Base-by-base conservation (phyloP, 2,797 vertebrate genomes). In the Pyrrhura leucotis region DNA sequence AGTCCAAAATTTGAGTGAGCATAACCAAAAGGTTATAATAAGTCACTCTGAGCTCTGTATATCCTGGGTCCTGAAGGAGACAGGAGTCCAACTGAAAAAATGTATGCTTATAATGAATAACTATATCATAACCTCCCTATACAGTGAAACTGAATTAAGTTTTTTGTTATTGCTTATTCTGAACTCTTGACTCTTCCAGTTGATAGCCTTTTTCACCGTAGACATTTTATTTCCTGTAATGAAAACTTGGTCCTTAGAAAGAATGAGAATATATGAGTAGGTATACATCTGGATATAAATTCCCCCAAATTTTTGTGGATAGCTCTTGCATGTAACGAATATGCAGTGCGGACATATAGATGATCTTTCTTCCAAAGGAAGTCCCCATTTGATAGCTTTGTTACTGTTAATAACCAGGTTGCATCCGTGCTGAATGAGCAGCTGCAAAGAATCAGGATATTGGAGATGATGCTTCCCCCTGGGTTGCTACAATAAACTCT, bases 401-500 rank as follows among this genome's bases (percentile, higher is more conserved):
- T 93, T 94, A 82, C 72, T 77, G 83, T 72, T 96, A 94, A 96
- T 89, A 96, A 94, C 58, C 77, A 90, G 86, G 90, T 90, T 94
- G 83, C 73, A 58, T 66, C 93, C 23, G 6, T 53, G 31, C 68
- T 91, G 92, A 69, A 47, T 17, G 93, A 97, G 95, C 97, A 97
- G 97, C 97, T 97, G 97, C 95, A 95, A 95, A 94, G 83, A 97
- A 89, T 96, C 86, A 71, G 90, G 82, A 93, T 95, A 95, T 50
- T 92, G 91, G 95, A 96, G 89, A 96, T 94, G 72, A 80, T 58
- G 84, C 80, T 95, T 93, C 74, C 66, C 91, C 86, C 69, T 83
- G 87, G 93, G 91, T 95, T 94, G 89, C 97, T 95, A 95, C 92
- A 98, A 97, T 97, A 97, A 97, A 93, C 84, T 92, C 88, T 96